A percentile compares a stretch with the other conserved stretches of the same genome.
phyloP scores from a whole-genome alignment of 2,113 vertebrate genomes.

The Coryphaenoides rupestris region DNA sequence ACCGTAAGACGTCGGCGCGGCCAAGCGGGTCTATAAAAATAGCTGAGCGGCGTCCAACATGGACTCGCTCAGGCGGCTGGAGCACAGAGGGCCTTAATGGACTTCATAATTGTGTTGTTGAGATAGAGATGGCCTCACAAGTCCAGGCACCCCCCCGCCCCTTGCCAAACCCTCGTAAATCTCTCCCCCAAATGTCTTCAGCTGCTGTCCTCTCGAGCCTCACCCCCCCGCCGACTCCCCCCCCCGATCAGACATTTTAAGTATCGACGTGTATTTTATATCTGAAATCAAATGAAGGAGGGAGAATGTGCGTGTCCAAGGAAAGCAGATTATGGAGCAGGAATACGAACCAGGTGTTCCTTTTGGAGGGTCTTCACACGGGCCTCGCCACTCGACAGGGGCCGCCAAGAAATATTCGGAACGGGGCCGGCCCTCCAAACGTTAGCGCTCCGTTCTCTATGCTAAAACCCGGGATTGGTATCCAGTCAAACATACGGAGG shows the following conservation, averaged over 20 bases:
- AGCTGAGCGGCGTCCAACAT: neutral
- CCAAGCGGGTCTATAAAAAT: neutral
- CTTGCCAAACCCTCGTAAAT: neutral
- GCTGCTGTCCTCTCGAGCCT: slow-evolving; percentile 1
- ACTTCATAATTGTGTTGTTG: neutral
- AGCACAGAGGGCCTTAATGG: neutral
- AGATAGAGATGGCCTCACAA: neutral
- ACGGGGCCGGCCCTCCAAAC: neutral
- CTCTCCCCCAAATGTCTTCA: neutral
- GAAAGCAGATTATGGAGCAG: neutral
- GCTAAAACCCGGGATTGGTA: too few species aligned
- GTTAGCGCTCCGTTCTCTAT: neutral
- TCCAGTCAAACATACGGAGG: too few species aligned
- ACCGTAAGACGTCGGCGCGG: neutral
- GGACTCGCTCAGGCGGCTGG: neutral
- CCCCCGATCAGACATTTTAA: neutral
- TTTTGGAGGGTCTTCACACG: neutral
- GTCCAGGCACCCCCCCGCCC: neutral
- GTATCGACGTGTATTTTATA: neutral
- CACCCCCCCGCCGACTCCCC: slow-evolving; percentile 1
- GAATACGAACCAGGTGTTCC: neutral
- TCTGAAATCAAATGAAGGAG: neutral
- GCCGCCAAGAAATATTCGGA: neutral
- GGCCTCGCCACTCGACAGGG: neutral
- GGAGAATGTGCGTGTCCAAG: neutral